Conservation (phyloP, 2,888 invertebrate species). For the Anthophora plumipes region DNA sequence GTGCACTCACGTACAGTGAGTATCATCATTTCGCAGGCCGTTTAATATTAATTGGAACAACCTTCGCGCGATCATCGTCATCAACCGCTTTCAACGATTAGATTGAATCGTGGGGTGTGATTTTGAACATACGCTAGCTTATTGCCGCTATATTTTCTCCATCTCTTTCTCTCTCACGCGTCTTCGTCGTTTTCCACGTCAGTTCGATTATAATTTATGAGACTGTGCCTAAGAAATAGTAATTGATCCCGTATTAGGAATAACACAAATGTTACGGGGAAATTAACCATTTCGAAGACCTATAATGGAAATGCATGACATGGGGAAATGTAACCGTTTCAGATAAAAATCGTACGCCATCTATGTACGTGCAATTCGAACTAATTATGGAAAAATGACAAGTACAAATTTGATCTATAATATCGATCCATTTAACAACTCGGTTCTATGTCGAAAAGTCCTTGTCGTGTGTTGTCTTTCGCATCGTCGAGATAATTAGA, state of each 20-base stretch:
- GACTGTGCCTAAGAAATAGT: neutral
- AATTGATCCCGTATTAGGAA: neutral
- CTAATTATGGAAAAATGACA: neutral
- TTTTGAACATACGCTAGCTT: conserved; percentile 38
- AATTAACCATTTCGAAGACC: conserved; percentile 1
- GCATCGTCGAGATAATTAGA: conserved; percentile 44
- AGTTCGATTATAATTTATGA: conserved; percentile 6
- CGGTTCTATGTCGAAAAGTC: conserved; percentile 9
- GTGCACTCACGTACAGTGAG: conserved; percentile 39
- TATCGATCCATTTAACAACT: neutral
- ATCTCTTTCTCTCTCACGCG: neutral
- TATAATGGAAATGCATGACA: neutral
- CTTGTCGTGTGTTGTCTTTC: conserved; percentile 15
- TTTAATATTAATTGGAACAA: conserved; percentile 79
- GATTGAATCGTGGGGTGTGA: conserved; percentile 63
- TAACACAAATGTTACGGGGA: neutral
- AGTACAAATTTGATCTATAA: conserved; percentile 8
- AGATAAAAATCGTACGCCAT: neutral
- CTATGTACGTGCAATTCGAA: neutral
- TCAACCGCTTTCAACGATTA: conserved; percentile 66
- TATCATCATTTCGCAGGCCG: conserved; percentile 62
- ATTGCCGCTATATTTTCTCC: conserved; percentile 17
- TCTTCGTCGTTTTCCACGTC: neutral
- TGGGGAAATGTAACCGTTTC: neutral
- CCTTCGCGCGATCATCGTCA: conserved; percentile 75